phyloP scores from a whole-genome alignment of 2,113 vertebrate genomes.

The Alethe castanea region DNA sequence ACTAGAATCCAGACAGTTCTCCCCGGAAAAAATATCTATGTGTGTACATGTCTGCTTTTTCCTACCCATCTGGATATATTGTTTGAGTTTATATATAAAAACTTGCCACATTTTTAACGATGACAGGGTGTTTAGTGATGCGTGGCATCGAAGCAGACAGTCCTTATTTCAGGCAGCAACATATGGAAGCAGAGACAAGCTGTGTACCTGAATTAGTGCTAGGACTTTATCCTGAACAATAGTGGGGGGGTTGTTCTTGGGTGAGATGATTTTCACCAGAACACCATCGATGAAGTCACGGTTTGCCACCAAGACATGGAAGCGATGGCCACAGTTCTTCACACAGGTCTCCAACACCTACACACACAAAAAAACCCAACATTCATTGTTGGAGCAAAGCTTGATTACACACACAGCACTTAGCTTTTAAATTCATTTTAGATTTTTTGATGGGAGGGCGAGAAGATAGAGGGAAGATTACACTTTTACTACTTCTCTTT shows the following conservation, averaged over 20 bases:
- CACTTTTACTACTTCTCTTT: not conserved
- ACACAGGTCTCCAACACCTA: slow-evolving; percentile 97
- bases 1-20: not conserved
- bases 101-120: not conserved
- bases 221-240: slow-evolving; percentile 99
- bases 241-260: slow-evolving; percentile 95
- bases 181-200: slow-evolving; percentile 3
- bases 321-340: slow-evolving; percentile 99
- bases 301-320: slow-evolving; percentile 91
- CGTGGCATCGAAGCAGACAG: not conserved
- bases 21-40: not conserved
- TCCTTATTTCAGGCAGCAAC: slow-evolving; percentile 16
- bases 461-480: not conserved
- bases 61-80: not conserved
- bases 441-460: not conserved
- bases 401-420: not conserved
- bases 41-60: not conserved
- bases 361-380: not conserved
- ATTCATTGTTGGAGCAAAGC: not conserved
- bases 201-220: slow-evolving; percentile 90
- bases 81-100: slow-evolving; percentile 6
- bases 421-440: not conserved
- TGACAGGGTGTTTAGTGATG: slow-evolving; percentile 9
- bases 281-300: slow-evolving; percentile 96
- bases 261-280: slow-evolving; percentile 94